A percentile compares a stretch with the other conserved stretches of the same genome.
Evolutionary conservation across 2,797 vertebrate genomes (phyloP).

Genomic region (Hapalemur alaotrensis): DNA sequence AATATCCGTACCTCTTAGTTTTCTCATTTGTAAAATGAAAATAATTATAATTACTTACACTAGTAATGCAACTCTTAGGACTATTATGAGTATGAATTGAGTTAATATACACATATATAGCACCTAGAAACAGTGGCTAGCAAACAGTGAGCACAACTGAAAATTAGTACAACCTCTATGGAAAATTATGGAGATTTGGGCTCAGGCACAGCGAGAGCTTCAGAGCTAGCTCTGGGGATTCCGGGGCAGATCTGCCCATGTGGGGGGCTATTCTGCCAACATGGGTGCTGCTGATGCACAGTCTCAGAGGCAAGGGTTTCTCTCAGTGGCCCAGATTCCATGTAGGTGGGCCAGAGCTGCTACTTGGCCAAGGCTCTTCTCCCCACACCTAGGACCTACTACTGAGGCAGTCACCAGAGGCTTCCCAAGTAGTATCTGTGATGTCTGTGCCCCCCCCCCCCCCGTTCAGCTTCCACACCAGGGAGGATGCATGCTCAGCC

Average conservation of each 20-base stretch:
- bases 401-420: background rate
- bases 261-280: background rate
- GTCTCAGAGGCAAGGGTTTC: background rate
- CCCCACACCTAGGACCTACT: background rate
- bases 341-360: background rate
- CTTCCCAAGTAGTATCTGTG: background rate
- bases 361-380: too few species aligned
- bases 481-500: too few species aligned
- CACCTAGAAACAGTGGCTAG: background rate
- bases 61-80: background rate
- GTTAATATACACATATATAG: background rate
- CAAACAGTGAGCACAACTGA: background rate
- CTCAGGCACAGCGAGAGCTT: background rate
- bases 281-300: background rate
- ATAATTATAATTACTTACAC: background rate
- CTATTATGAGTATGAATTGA: background rate
- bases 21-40: background rate
- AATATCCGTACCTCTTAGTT: background rate
- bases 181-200: background rate
- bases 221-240: background rate
- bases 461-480: too few species aligned
- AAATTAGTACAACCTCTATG: too few species aligned
- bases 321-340: background rate
- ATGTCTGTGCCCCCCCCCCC: background rate
- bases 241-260: background rate